Conservation (phyloP, 2,888 invertebrate genomes). For the Spodoptera littoralis region DNA sequence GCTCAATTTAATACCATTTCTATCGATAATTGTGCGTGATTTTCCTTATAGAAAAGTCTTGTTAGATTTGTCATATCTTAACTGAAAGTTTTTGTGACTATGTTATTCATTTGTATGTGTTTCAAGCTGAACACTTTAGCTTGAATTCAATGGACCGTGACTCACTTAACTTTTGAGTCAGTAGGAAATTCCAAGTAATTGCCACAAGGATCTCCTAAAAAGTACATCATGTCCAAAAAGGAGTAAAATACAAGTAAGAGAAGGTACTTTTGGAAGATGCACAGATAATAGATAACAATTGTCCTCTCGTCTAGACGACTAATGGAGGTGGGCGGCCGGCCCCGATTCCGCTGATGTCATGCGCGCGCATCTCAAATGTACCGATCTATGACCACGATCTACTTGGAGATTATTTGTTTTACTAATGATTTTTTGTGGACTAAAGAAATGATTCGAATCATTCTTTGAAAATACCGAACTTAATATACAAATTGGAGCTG, state of each 20-base stretch:
- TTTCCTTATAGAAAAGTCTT: background rate
- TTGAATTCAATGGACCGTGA: conserved; percentile 17
- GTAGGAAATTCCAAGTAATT: conserved; percentile 44
- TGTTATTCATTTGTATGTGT: no score
- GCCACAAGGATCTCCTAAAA: conserved; percentile 6
- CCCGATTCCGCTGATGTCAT: conserved; percentile 77
- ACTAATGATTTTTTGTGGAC: conserved; percentile 6
- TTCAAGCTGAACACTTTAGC: conserved; percentile 4
- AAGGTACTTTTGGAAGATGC: conserved; percentile 42
- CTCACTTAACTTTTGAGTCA: conserved; percentile 37
- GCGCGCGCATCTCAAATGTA: conserved; percentile 59
- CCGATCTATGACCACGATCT: conserved; percentile 40
- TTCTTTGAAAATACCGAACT: no score
- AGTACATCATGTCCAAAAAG: background rate
- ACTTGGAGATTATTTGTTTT: conserved; percentile 33
- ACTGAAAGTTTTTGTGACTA: background rate
- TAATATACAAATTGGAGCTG: no score
- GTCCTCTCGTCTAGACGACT: conserved; percentile 68
- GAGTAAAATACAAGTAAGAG: conserved; percentile 13
- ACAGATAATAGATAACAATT: conserved; percentile 59
- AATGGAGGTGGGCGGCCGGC: conserved; percentile 80
- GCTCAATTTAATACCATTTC: conserved; percentile 19
- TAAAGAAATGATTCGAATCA: background rate
- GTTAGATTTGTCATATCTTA: background rate
- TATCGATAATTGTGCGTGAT: conserved; percentile 16